A percentile compares a stretch with the other conserved stretches of the same genome.
Evolutionary conservation across 2,113 vertebrate genomes (phyloP).

Genomic region (Pedionomus torquatus): DNA sequence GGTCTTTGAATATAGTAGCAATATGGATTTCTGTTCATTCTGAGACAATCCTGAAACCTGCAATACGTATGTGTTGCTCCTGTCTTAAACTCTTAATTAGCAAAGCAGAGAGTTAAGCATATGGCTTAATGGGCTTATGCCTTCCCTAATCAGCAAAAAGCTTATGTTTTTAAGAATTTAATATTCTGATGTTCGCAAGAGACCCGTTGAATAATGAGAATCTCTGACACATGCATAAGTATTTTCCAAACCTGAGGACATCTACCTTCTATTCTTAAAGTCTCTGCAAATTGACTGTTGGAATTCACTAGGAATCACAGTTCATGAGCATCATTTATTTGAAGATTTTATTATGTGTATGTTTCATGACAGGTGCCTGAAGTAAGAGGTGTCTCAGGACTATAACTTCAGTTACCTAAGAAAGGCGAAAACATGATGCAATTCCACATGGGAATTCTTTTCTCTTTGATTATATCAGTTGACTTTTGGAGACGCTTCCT

Average conservation of each 20-base stretch:
- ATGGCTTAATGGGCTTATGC: background rate
- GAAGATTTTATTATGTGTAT: background rate
- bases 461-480: background rate
- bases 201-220: background rate
- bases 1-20: background rate
- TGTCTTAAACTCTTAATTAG: background rate
- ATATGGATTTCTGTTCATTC: background rate
- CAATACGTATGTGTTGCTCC: background rate
- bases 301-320: background rate
- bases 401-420: background rate
- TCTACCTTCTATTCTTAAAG: background rate
- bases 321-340: background rate
- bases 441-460: background rate
- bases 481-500: background rate
- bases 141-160: background rate
- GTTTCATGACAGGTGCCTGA: background rate
- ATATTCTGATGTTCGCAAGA: background rate
- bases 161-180: background rate
- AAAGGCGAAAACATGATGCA: background rate
- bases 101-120: background rate
- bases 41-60: background rate
- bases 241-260: background rate
- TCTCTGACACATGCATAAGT: background rate
- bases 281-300: background rate
- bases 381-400: background rate